phyloP scores from a whole-genome alignment of 1,140 invertebrate genomes.

The Pogonomyrmex californicus region DNA sequence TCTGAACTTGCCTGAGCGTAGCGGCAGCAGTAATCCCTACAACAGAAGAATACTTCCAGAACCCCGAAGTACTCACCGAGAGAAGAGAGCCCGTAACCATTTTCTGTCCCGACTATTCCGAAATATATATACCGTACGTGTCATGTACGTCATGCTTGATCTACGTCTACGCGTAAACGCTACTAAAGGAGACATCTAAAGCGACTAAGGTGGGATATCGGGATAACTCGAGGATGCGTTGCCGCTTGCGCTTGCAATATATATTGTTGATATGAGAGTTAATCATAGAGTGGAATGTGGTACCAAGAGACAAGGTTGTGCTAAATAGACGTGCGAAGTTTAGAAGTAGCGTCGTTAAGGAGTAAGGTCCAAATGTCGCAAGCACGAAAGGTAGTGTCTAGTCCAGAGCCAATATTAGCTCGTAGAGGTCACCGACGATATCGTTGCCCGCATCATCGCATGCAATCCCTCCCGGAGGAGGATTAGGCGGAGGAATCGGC shows the following conservation, averaged over 20 bases:
- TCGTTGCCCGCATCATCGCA: not conserved
- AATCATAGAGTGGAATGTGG: not conserved
- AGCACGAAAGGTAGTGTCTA: not conserved
- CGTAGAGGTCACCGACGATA: not conserved
- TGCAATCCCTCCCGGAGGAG: not conserved
- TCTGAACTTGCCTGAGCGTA: conserved; percentile 86
- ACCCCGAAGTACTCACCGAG: conserved; percentile 81
- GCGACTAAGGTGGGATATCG: conserved; percentile 9
- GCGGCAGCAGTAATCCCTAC: conserved; percentile 86
- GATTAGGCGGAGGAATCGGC: conserved; percentile 13
- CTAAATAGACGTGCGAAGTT: conserved; percentile 27
- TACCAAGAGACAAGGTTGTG: not conserved
- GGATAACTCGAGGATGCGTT: not conserved
- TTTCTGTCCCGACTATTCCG: not conserved
- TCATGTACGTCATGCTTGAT: not conserved
- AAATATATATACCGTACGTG: conserved; percentile 15
- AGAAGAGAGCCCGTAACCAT: conserved; percentile 64
- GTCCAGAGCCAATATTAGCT: not conserved
- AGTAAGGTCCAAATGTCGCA: not conserved
- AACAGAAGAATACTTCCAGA: conserved; percentile 86
- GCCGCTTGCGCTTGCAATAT: not conserved
- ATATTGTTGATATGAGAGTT: not conserved
- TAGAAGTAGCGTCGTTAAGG: not conserved
- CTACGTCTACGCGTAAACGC: conserved; percentile 21
- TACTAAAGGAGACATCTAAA: conserved; percentile 14